Evolutionary conservation across 2,888 invertebrate genomes (phyloP).

Genomic region (Molorchus minor): DNA sequence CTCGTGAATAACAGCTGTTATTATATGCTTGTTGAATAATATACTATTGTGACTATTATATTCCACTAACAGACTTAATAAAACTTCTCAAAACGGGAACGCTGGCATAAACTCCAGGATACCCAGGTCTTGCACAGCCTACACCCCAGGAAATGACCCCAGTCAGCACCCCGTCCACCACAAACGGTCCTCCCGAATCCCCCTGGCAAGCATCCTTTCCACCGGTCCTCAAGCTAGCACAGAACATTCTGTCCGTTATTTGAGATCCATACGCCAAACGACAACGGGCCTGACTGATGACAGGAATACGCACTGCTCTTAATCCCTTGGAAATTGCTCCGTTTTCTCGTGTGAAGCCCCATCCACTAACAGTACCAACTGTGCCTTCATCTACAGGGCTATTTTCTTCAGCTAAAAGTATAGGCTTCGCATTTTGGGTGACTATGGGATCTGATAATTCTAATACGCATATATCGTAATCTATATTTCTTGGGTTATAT

Average conservation of each 20-base stretch:
- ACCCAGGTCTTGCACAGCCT: constrained; percentile 47
- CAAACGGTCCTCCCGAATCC: constrained; percentile 53
- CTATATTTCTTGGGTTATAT: constrained; percentile 1
- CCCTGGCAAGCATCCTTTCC: constrained; percentile 61
- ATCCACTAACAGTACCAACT: constrained; percentile 36
- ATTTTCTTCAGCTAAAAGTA: not conserved
- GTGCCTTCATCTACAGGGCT: constrained; percentile 18
- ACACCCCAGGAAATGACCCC: constrained; percentile 53
- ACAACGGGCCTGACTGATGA: constrained; percentile 32
- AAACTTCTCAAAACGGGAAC: constrained; percentile 42
- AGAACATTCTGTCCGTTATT: constrained; percentile 68
- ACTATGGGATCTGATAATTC: not conserved
- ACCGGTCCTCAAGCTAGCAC: constrained; percentile 68
- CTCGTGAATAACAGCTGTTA: too few species aligned
- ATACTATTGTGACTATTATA: too few species aligned
- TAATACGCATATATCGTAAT: constrained; percentile 26
- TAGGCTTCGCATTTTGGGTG: not conserved
- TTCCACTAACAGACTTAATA: constrained; percentile 36
- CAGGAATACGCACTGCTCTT: constrained; percentile 36
- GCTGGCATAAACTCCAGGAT: constrained; percentile 51
- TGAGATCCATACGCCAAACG: constrained; percentile 37
- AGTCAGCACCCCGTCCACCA: constrained; percentile 40
- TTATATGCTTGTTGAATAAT: too few species aligned
- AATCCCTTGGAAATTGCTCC: constrained; percentile 14
- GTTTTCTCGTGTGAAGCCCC: constrained; percentile 38